phyloP scores from a whole-genome alignment of 2,888 invertebrate species.

The Diplolepis rosae region DNA sequence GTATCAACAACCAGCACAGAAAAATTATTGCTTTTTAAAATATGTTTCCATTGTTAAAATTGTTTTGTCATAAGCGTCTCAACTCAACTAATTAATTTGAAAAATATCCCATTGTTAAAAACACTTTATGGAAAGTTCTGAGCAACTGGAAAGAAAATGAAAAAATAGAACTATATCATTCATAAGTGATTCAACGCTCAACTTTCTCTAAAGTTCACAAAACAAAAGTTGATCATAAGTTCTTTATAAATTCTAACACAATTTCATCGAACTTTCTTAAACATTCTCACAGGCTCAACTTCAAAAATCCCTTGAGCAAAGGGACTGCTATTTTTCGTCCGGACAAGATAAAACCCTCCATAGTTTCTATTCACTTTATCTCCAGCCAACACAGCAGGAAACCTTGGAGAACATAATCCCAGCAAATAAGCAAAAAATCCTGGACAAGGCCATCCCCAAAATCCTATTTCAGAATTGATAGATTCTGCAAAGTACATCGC shows the following conservation, averaged over 20 bases:
- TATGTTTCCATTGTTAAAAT: too few species aligned
- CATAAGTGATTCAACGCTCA: too few species aligned
- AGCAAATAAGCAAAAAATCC: conserved; percentile 77
- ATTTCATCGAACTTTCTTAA: conserved; percentile 6
- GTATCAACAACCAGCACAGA: too few species aligned
- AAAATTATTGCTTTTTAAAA: too few species aligned
- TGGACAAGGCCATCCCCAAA: conserved; percentile 81
- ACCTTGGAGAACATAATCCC: conserved; percentile 77
- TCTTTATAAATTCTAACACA: background rate
- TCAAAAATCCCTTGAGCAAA: conserved; percentile 78
- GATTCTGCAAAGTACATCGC: conserved; percentile 81
- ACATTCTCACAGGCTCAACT: conserved; percentile 31
- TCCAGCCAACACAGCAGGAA: conserved; percentile 65
- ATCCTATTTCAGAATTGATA: conserved; percentile 78
- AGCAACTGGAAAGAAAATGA: too few species aligned
- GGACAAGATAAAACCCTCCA: conserved; percentile 76
- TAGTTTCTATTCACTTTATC: conserved; percentile 59
- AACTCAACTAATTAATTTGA: too few species aligned
- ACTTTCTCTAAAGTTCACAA: background rate
- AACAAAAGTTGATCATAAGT: background rate
- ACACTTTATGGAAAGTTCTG: too few species aligned
- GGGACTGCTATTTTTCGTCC: conserved; percentile 76
- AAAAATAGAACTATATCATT: too few species aligned
- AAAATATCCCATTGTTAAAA: too few species aligned
- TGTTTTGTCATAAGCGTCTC: too few species aligned